phyloP scores from a whole-genome alignment of 2,797 vertebrate genomes.

The Propithecus perrieri region DNA sequence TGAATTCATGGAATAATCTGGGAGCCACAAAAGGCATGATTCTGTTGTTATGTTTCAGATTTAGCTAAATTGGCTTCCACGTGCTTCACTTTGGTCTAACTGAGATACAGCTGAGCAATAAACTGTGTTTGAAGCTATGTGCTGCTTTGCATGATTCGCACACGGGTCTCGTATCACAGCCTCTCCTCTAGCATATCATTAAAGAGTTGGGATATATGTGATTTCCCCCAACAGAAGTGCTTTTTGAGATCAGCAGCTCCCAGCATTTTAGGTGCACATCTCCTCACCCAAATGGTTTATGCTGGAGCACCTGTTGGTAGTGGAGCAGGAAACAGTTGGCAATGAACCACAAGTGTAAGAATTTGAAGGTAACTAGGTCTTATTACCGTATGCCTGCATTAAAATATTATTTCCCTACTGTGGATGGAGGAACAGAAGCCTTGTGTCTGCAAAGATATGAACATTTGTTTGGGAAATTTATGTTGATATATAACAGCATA shows the following conservation, averaged over 20 bases:
- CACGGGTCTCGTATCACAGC: conserved; percentile 10
- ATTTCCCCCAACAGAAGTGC: conserved; percentile 43
- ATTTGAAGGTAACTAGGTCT: conserved; percentile 78
- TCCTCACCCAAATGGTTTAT: conserved; percentile 37
- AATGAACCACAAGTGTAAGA: conserved; percentile 69
- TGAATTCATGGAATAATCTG: not conserved
- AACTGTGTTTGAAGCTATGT: conserved; percentile 15
- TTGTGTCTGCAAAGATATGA: conserved; percentile 82
- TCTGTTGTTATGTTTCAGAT: not conserved
- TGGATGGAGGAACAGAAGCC: conserved; percentile 82
- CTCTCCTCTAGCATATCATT: conserved; percentile 29
- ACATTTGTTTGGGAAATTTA: conserved; percentile 85
- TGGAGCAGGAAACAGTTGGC: conserved; percentile 69
- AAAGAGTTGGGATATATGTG: conserved; percentile 64
- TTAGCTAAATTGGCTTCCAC: not conserved
- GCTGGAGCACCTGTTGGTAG: conserved; percentile 70
- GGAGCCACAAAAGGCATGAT: not conserved
- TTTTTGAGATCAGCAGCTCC: conserved; percentile 21
- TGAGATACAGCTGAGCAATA: not conserved
- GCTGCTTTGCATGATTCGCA: conserved; percentile 33
- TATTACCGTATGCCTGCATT: conserved; percentile 77
- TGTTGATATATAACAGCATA: conserved; percentile 86
- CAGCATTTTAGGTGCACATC: conserved; percentile 44
- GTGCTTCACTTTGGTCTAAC: not conserved
- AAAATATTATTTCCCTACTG: conserved; percentile 82